Evolutionary conservation across 2,888 invertebrate species (phyloP).

Genomic region (Rhorus exstirpatorius): DNA sequence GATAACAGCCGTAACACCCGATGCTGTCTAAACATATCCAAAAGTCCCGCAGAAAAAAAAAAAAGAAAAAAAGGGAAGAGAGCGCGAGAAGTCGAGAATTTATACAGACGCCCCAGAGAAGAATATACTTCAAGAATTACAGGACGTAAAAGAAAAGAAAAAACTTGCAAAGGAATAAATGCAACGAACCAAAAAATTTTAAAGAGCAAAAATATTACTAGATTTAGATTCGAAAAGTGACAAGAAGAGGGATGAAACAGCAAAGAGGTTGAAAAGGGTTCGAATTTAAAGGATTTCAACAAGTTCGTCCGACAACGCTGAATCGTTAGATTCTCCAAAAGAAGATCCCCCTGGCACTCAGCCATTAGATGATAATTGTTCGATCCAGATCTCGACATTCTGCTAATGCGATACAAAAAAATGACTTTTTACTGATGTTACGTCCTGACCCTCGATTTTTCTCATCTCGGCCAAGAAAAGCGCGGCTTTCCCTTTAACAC

Average conservation of each 20-base stretch:
- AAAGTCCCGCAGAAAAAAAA: background rate
- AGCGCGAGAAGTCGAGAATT: background rate
- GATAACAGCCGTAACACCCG: background rate
- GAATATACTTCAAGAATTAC: no score
- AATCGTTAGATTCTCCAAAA: background rate
- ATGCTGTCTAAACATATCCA: background rate
- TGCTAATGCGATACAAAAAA: background rate
- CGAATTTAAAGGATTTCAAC: no score
- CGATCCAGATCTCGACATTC: no score
- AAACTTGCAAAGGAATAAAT: background rate
- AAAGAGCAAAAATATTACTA: no score
- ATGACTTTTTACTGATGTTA: background rate
- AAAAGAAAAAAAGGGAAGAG: background rate
- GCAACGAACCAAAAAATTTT: no score
- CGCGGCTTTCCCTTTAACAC: no score
- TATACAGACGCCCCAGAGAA: background rate
- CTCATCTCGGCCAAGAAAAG: no score
- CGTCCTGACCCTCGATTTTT: no score
- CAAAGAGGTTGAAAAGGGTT: no score
- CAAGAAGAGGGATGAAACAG: no score
- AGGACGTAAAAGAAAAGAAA: background rate
- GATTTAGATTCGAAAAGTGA: no score
- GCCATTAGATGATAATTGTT: background rate
- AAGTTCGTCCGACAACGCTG: background rate
- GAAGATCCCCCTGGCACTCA: background rate